Evolutionary conservation across 2,113 vertebrate species (phyloP), one percentile per base, ranked within the genome.

Genomic region (Atrichornis clamosus): DNA sequence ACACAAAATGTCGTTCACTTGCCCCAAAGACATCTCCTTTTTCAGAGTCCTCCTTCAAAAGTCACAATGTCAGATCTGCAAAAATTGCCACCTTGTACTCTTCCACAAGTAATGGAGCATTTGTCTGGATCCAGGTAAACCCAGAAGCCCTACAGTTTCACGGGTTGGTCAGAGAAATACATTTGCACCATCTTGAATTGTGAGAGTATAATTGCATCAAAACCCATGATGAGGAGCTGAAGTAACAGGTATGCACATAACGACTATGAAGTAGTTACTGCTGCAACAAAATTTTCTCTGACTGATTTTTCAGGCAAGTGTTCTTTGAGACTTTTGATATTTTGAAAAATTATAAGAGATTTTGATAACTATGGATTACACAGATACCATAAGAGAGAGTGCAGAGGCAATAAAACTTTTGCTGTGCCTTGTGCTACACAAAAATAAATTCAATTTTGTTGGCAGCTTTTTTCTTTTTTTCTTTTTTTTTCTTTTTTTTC

Each of bases 1-100:
- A 70, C 39, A 44, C 4, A 58, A 88, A 83, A 86, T 12, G 13
- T 27, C 27, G 39, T 17, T 77, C 24, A 33, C 27, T 42, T 84
- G 35, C 19, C 63, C 27, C 73, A 67, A 67, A 50, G 33, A 62
- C 12, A 63, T 0, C n/a, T 86, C 37, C 30, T 76, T 58, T 73
- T 86, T 42, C 69, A 92, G 41, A 41, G 5, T 50, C 21, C 28
- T 52, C 27, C 49, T 55, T 55, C 50, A 80, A 52, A 30, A n/a
- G n/a, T 81, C 32, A 73, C 19, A 79, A 28, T 0, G 1, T 24
- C 30, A 72, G 4, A 4, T 41, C 65, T 72, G 26, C 0, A 0
- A 28, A 53, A 65, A 28, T 4, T 13, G 11, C 15, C 1, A 2
- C 9, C 14, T 56, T 44, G 69, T 46, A 17, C 70, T 70, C 49